Evolutionary conservation across 2,888 invertebrate species (phyloP).

Genomic region (Leucoma salicis): DNA sequence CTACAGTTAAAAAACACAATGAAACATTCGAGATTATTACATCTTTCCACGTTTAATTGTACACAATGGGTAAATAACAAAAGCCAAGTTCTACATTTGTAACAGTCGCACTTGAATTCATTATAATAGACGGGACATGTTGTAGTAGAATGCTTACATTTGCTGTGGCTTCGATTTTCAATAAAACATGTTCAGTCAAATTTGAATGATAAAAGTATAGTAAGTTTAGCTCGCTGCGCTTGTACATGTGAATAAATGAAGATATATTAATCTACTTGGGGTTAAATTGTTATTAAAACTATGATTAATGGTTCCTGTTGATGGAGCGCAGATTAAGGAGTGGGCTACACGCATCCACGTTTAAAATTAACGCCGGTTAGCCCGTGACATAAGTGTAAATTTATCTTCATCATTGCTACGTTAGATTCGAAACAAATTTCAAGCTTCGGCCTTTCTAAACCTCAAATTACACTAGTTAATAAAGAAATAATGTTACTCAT

Average conservation of each 20-base stretch:
- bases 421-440: slow-evolving; percentile 51
- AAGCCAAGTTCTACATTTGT: slow-evolving; percentile 63
- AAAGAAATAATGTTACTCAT: slow-evolving; percentile 25
- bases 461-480: slow-evolving; percentile 45
- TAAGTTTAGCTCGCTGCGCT: slow-evolving; percentile 43
- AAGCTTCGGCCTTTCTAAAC: slow-evolving; percentile 31
- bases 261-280: slow-evolving; percentile 81
- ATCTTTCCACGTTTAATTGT: slow-evolving; percentile 79
- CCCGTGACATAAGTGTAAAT: slow-evolving; percentile 67
- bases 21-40: slow-evolving; percentile 77
- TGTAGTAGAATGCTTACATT: slow-evolving; percentile 50
- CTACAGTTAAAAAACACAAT: slow-evolving; percentile 69
- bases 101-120: slow-evolving; percentile 72
- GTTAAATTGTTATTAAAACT: slow-evolving; percentile 82
- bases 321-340: slow-evolving; percentile 78
- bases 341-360: slow-evolving; percentile 67
- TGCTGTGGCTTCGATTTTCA: slow-evolving; percentile 67
- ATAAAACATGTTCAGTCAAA: slow-evolving; percentile 52
- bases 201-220: slow-evolving; percentile 77
- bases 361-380: slow-evolving; percentile 66
- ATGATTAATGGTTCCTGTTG: slow-evolving; percentile 77
- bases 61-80: slow-evolving; percentile 78
- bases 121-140: slow-evolving; percentile 43
- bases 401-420: slow-evolving; percentile 74
- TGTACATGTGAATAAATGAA: slow-evolving; percentile 71